Base-by-base conservation (phyloP, 2,888 invertebrate species). In the Iselma pallidipennis region DNA sequence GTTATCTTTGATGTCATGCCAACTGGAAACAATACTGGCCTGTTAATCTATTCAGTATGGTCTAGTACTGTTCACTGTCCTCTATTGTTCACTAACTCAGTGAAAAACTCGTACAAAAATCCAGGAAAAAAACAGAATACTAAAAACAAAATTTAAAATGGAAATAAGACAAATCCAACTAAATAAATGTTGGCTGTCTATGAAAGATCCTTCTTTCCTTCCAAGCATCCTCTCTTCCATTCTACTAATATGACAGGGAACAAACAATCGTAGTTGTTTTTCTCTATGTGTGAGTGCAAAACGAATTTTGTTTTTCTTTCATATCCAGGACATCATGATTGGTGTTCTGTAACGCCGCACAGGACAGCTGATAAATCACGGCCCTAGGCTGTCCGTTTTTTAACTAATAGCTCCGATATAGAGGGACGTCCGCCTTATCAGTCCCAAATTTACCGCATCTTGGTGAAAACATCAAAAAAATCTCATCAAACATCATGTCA, bases 1-100 rank as follows among this genome's bases (percentile, higher is more conserved):
- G 57, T 61, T 61, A 61, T 61, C 61, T 61, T 61, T 61, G 57
- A 57, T 61, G 61, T 61, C 50, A 57, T 42, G 48, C 51, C 57
- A 61, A 42, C 57, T 61, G 61, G 54, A 58, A 61, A 61, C 57
- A 61, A 33, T 42, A 55, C 42, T 54, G 57, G 50, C 42, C 53
- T 51, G 56, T 51, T 50, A 61, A 52, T 61, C 33, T 61, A 57
- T 57, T 61, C 52, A 60, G 12, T 37, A 61, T 51, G 52, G 61
- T 61, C 61, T 56, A 57, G 56, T 57, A 57, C 49, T 53, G 37
- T 29, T 31, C 19, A 60, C 49, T 56, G 53, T 37, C 49, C 14
- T n/a, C 54, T 55, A 50, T 55, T 29, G 31, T 55, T 19, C 12
- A 45, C 16, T 16, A 16, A 16, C 37, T 37, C 45, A 9, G 28